Percentiles rank a stretch among this genome's conserved stretches.
phyloP scores from a whole-genome alignment of 2,113 vertebrate genomes.

The Caretta caretta region DNA sequence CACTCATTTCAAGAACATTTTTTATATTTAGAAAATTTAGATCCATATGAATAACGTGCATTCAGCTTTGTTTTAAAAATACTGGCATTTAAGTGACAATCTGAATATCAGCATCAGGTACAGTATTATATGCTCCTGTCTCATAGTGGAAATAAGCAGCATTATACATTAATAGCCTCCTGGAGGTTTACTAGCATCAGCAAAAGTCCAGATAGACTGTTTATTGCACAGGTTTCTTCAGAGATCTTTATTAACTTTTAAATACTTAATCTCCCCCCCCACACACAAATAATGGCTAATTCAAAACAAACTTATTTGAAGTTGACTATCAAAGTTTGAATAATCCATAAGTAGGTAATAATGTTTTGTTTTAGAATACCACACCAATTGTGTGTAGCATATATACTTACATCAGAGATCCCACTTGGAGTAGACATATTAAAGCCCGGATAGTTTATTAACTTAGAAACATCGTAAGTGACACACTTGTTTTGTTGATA shows the following conservation, averaged over 20 bases:
- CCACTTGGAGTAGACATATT: conserved; percentile 86
- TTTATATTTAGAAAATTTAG: not conserved
- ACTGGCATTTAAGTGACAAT: not conserved
- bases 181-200: not conserved
- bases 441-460: conserved; percentile 96
- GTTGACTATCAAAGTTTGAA: not conserved
- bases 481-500: conserved; percentile 67
- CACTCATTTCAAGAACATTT: not conserved
- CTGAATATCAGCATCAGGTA: not conserved
- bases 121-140: not conserved
- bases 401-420: conserved; percentile 90
- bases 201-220: not conserved
- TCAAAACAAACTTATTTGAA: not conserved
- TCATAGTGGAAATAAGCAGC: not conserved
- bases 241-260: not conserved
- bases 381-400: not conserved
- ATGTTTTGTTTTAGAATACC: not conserved
- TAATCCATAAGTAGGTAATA: not conserved
- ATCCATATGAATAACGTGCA: not conserved
- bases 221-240: not conserved
- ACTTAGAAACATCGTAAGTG: conserved; percentile 92
- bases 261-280: not conserved
- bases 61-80: not conserved
- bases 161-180: not conserved
- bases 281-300: not conserved